These are phyloP conservation scores for Sarcophaga variegata DNA, from an alignment of 2,888 invertebrate genomes.

Conservation along the genomic window DNA sequence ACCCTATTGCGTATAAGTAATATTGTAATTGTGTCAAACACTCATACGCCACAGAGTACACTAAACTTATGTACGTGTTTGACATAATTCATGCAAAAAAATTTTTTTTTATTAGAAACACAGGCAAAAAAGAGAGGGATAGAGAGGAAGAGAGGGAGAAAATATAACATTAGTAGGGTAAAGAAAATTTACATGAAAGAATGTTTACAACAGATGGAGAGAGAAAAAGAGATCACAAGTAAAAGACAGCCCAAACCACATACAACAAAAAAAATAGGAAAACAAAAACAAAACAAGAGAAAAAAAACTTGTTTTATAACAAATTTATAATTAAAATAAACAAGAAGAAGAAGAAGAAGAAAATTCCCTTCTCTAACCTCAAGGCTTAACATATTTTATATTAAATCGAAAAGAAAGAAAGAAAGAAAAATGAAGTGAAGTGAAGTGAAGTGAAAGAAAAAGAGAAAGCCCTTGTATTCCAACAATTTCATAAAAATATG, in stretches of 20 bases:
- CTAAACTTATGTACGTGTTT: constrained; percentile 33
- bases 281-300: not conserved
- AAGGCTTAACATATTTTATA: not conserved
- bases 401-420: too few species aligned
- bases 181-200: too few species aligned
- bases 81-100: constrained; percentile 13
- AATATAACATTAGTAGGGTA: too few species aligned
- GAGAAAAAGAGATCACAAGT: not conserved
- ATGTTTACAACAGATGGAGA: not conserved
- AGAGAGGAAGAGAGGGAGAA: not conserved
- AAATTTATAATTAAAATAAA: constrained; percentile 48
- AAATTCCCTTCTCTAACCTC: constrained; percentile 9
- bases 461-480: too few species aligned
- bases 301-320: constrained; percentile 12
- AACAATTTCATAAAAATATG: too few species aligned
- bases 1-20: constrained; percentile 12
- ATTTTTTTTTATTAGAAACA: not conserved
- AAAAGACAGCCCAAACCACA: not conserved
- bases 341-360: constrained; percentile 2
- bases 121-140: not conserved
- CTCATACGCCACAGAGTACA: constrained; percentile 29
- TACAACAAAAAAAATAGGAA: not conserved
- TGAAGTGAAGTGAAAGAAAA: too few species aligned
- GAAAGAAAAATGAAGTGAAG: too few species aligned
- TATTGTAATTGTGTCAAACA: constrained; percentile 28